These are phyloP conservation scores for Scalopus aquaticus DNA, from an alignment of 2,113 vertebrate species.

Conservation along the genomic window DNA sequence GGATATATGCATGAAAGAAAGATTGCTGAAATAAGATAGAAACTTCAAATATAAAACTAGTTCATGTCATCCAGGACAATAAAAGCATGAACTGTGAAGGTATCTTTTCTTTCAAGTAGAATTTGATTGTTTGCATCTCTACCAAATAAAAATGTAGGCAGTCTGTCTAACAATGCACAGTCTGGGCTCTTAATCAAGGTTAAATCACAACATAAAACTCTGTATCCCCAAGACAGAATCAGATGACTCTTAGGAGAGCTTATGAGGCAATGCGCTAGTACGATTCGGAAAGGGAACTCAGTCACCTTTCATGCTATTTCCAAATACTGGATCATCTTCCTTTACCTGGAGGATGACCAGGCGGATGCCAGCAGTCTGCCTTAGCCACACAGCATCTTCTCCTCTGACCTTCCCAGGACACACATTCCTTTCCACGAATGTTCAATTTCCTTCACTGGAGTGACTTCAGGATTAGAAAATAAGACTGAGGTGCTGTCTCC, in stretches of 20 bases:
- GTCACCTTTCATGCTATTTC: not conserved
- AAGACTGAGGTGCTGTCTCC: not conserved
- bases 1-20: not conserved
- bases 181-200: not conserved
- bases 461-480: not conserved
- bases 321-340: not conserved
- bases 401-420: not conserved
- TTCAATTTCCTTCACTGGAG: not conserved
- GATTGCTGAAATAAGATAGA: not conserved
- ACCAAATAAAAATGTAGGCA: not conserved
- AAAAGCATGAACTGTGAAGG: not conserved
- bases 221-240: not conserved
- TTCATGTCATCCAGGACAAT: not conserved
- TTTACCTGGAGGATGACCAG: not conserved
- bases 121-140: not conserved
- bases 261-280: not conserved
- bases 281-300: not conserved
- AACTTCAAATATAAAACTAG: slow-evolving; percentile 6
- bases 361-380: not conserved
- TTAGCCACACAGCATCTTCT: not conserved
- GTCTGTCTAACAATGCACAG: not conserved
- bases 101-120: not conserved
- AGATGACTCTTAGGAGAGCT: not conserved
- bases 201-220: not conserved
- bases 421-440: not conserved